A percentile compares a stretch with the other conserved stretches of the same genome.
These are phyloP conservation scores for Diplodus puntazzo DNA, from an alignment of 2,797 vertebrate species.

Conservation along the genomic window DNA sequence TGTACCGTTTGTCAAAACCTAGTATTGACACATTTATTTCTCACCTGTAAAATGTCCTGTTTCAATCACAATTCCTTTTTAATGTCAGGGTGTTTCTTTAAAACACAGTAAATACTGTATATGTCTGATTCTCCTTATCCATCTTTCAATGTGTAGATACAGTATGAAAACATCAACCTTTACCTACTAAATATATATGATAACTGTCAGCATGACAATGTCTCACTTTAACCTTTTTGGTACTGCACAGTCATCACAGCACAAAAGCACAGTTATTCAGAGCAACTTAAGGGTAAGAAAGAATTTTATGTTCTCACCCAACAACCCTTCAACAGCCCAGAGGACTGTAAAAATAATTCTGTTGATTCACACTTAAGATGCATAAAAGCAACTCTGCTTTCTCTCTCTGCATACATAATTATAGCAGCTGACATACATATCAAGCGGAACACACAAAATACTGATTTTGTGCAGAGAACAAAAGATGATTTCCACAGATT, in stretches of 20 bases:
- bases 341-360: background rate
- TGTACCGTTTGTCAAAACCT: too few relatives aligned
- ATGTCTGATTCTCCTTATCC: background rate
- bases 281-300: background rate
- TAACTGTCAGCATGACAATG: background rate
- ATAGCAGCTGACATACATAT: background rate
- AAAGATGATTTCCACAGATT: background rate
- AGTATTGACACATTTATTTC: too few relatives aligned
- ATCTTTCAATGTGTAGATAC: background rate
- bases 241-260: conserved; percentile 1
- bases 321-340: background rate
- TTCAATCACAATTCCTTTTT: too few relatives aligned
- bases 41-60: too few relatives aligned
- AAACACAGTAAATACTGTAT: background rate
- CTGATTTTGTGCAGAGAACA: background rate
- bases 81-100: background rate
- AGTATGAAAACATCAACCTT: conserved; percentile 7
- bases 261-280: background rate
- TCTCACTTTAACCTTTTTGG: conserved; percentile 2
- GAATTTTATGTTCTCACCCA: background rate
- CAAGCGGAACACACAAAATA: background rate
- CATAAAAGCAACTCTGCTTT: conserved; percentile 5
- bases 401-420: conserved; percentile 15
- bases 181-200: background rate
- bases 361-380: conserved; percentile 12